Percentiles rank a stretch among this genome's conserved stretches.
phyloP scores from a whole-genome alignment of 2,113 vertebrate genomes.

The Eleginops maclovinus region DNA sequence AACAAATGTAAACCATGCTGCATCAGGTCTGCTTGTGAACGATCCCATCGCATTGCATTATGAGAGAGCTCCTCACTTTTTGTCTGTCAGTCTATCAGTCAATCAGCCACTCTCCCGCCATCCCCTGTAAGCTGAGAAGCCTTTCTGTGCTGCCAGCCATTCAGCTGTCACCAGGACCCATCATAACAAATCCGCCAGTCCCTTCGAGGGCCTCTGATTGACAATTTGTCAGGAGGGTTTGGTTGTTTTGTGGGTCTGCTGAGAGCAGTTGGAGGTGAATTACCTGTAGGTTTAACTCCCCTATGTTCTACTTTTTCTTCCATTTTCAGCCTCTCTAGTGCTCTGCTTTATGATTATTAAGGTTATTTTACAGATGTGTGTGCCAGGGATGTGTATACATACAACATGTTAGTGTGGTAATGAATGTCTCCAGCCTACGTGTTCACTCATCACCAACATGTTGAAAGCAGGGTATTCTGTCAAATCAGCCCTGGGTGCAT shows the following conservation, averaged over 20 bases:
- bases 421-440: conserved; percentile 21
- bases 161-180: conserved; percentile 66
- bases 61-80: conserved; percentile 40
- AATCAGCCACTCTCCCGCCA: conserved; percentile 40
- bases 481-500: conserved; percentile 47
- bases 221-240: conserved; percentile 49
- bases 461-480: conserved; percentile 43
- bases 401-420: conserved; percentile 4
- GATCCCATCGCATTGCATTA: conserved; percentile 43
- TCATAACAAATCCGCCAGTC: conserved; percentile 65
- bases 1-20: conserved; percentile 14
- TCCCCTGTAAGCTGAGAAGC: conserved; percentile 66
- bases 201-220: conserved; percentile 63
- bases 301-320: conserved; percentile 1
- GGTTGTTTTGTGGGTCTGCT: conserved; percentile 51
- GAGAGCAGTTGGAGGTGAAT: conserved; percentile 44
- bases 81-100: conserved; percentile 49
- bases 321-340: conserved; percentile 4
- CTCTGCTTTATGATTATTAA: background rate
- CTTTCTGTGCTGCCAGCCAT: conserved; percentile 49
- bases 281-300: conserved; percentile 6
- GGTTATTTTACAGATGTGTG: conserved; percentile 11
- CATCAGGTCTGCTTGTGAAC: conserved; percentile 21
- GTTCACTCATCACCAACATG: conserved; percentile 38
- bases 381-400: background rate